A percentile compares a stretch with the other conserved stretches of the same genome.
Conservation (phyloP, 2,888 invertebrate genomes). For the Scaptomyza caliginosa region DNA sequence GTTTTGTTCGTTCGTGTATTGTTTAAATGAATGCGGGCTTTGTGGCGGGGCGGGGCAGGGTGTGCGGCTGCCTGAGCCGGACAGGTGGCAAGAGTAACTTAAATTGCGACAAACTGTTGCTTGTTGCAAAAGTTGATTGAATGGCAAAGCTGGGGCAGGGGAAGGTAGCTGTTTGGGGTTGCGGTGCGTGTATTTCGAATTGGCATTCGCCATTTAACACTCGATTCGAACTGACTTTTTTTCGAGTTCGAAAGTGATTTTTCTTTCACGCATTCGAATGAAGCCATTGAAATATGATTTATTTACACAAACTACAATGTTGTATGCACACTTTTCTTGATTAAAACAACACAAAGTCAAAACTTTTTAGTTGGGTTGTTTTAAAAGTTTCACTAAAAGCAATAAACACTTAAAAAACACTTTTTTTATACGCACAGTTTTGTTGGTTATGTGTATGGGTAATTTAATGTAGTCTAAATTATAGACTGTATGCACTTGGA, state of each 20-base stretch:
- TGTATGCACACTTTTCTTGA: not conserved
- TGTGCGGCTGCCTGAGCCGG: constrained; percentile 18
- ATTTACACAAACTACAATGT: not conserved
- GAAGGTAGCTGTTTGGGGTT: not conserved
- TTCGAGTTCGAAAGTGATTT: not conserved
- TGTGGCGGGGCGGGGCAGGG: not conserved
- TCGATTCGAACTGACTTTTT: not conserved
- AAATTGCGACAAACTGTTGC: constrained; percentile 75
- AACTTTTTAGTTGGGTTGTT: too few species aligned
- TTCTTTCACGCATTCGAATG: not conserved
- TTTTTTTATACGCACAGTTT: not conserved
- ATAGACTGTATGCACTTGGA: not conserved
- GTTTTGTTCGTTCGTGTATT: constrained; percentile 12
- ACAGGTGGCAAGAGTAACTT: constrained; percentile 67
- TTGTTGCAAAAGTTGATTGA: constrained; percentile 47
- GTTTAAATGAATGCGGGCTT: constrained; percentile 30
- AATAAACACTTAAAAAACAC: constrained; percentile 12
- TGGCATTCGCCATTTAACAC: not conserved
- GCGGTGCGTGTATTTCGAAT: not conserved
- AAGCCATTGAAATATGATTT: not conserved
- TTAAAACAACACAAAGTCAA: not conserved
- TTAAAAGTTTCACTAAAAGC: not conserved
- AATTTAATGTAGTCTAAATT: not conserved
- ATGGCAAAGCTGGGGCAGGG: not conserved
- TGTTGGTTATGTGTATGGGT: too few species aligned